Conservation (phyloP, 2,113 vertebrate genomes). For the Erpornis zantholeuca region DNA sequence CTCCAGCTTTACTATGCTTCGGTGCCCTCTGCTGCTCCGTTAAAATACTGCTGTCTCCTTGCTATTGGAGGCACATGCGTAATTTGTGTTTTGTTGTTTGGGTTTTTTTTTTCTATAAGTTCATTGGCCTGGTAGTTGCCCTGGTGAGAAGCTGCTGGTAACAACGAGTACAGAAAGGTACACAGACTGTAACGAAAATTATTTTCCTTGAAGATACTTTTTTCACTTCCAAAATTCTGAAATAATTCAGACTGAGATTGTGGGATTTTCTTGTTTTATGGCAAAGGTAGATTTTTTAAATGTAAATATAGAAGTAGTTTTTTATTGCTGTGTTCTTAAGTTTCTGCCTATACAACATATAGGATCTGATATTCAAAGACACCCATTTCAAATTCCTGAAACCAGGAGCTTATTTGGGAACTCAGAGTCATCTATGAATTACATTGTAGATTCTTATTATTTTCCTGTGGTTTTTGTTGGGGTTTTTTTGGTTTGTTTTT, state of each 20-base stretch:
- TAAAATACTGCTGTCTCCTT: constrained; percentile 40
- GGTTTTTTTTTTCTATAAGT: background rate
- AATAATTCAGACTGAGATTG: background rate
- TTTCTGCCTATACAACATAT: background rate
- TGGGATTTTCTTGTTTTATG: background rate
- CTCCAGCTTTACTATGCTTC: constrained; percentile 42
- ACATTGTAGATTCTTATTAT: background rate
- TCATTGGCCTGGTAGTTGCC: background rate
- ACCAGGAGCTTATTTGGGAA: background rate
- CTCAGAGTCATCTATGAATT: background rate
- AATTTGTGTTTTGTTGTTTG: background rate
- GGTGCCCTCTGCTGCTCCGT: constrained; percentile 48
- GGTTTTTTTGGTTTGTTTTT: background rate
- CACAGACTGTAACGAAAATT: background rate
- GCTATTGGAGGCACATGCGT: background rate
- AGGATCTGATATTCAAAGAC: background rate
- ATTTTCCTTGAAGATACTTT: background rate
- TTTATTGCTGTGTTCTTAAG: background rate
- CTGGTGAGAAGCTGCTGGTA: background rate
- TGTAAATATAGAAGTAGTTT: background rate
- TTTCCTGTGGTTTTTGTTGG: background rate
- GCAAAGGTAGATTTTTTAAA: background rate
- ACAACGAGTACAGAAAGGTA: background rate
- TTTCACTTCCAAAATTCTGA: background rate
- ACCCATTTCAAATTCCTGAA: background rate